Base-by-base conservation (phyloP, 2,888 invertebrate species). In the Stegophylla sp. region DNA sequence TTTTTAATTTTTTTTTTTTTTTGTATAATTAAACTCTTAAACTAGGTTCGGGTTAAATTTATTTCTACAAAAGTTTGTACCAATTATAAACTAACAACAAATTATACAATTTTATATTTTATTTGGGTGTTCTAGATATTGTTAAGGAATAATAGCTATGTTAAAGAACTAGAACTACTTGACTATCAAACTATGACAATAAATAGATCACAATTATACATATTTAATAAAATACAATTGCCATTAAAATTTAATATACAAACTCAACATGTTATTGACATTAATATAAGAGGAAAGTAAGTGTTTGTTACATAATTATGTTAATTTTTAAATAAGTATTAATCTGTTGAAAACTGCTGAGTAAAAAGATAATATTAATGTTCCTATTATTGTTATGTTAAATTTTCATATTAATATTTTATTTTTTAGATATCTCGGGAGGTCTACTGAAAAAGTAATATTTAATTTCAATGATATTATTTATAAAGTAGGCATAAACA, bases 141-240 rank as follows among this genome's bases (percentile, higher is more conserved):
- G 51, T 79, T 79, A 23, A 71, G 69, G 17, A 79, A 79, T 41
- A 79, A 79, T 13, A 79, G 79, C n/a, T 71, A 9, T 71, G 69
- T 61, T 12, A 43, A 61, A 23, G 48, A 63, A 15, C 28, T 61
- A 71, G 23, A 26, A 51, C 59, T 79, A 61, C 20, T 51, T 23
- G 61, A 79, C 48, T 79, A 79, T 71, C n/a, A 48, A 41, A 79
- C 71, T 10, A 61, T 48, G 61, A 28, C 13, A 69, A 69, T 69
- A 34, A 79, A 79, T 61, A 79, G 61, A 51, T 20, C 34, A 23
- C 79, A 71, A 59, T 7, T 79, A 17, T 79, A 41, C 48, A 59
- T 79, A n/a, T 17, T 17, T 34, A 71, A 51, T 61, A 79, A 79
- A 71, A 10, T 23, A 5, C 23, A 61, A 5, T 51, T 79, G 12